Evolutionary conservation across 2,113 vertebrate genomes (phyloP).

Genomic region (Rhinopithecus roxellana): DNA sequence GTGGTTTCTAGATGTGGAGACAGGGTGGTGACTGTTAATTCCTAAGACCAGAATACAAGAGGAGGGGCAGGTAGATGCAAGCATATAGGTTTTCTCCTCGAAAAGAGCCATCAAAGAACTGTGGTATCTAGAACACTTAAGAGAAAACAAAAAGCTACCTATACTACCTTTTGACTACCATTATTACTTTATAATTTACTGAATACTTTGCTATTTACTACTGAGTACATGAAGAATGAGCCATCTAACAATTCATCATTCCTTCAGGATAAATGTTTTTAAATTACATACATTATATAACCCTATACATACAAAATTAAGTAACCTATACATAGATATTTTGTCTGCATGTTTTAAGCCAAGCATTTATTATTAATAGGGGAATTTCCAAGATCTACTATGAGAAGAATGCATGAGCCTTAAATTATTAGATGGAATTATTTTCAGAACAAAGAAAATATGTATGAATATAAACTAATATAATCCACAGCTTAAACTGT

Average conservation of each 20-base stretch:
- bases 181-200: background rate
- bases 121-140: background rate
- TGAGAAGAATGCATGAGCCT: slow-evolving; percentile 19
- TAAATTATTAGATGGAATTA: slow-evolving; percentile 58
- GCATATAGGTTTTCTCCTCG: background rate
- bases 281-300: background rate
- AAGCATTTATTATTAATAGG: slow-evolving; percentile 32
- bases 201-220: background rate
- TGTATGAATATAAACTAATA: slow-evolving; percentile 50
- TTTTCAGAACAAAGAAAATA: slow-evolving; percentile 66
- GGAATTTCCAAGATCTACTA: slow-evolving; percentile 55
- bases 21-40: background rate
- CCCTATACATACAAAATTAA: background rate
- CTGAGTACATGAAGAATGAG: background rate
- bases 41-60: background rate
- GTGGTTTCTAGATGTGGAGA: background rate
- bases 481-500: slow-evolving; percentile 7
- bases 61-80: background rate
- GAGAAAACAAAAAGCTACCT: background rate
- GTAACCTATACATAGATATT: slow-evolving; percentile 29
- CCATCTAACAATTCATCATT: background rate
- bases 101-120: background rate
- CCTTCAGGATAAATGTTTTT: background rate
- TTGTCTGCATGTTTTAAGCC: slow-evolving; percentile 9
- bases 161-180: background rate